Evolutionary conservation across 2,113 vertebrate species (phyloP), one percentile per base, ranked within the genome.

Genomic region (Loxodonta africana): DNA sequence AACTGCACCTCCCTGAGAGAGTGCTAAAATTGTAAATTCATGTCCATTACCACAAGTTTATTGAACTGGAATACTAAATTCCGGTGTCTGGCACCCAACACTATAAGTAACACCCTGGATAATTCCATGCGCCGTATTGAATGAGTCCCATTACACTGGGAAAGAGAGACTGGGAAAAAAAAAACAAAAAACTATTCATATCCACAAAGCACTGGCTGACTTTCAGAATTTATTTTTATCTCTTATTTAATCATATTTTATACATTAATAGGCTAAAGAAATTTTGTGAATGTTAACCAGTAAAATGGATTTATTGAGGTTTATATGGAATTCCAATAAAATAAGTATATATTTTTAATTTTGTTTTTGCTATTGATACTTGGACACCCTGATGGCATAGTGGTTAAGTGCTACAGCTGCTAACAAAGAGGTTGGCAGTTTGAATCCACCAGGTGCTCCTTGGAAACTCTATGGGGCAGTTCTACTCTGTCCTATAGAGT

Each of bases 11-110:
- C 21, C 5, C 2, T 30, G 30, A 14, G 7, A 84, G 26, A 90
- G 8, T 48, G 46, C 12, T 90, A 88, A 95, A 93, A 82, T 10
- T 84, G 21, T 82, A 81, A 90, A 95, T 88, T 30, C 30, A 41
- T 33, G 7, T 62, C 51, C 69, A 77, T 90, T 87, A 46, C 15
- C 8, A 94, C n/a, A 84, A 20, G 15, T 1, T 28, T 60, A 91
- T 88, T 89, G n/a, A 83, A 83, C 77, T 80, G 2, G 30, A 87
- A 91, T 90, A 46, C 5, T 84, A 67, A 87, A 76, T 57, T 11
- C 2, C 86, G 15, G 23, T 74, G 21, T 76, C 44, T 85, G 4
- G 28, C 69, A 37, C 8, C 69, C 14, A 95, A 90, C 60, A 84
- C 5, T 71, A 1, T 57, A 76, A 33, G 6, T 46, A 83, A 93